Evolutionary conservation across 2,113 vertebrate genomes (phyloP).

Genomic region (Salvelinus alpinus): DNA sequence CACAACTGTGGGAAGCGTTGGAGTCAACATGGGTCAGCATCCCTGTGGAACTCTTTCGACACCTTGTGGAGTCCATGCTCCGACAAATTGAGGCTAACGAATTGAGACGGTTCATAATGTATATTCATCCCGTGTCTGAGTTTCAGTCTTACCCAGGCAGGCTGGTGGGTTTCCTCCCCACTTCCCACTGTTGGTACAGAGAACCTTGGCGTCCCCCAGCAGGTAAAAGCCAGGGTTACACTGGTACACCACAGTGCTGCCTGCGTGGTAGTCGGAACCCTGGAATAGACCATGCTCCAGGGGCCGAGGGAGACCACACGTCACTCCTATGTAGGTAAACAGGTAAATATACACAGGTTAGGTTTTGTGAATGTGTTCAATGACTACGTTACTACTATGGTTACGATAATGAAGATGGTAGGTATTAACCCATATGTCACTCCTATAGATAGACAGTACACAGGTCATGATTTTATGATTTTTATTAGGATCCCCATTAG

Average conservation of each 20-base stretch:
- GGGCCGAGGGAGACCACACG: slow-evolving; percentile 84
- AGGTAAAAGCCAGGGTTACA: slow-evolving; percentile 92
- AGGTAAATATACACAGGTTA: neutral
- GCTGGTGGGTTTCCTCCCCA: slow-evolving; percentile 88
- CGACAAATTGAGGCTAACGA: too few relatives aligned
- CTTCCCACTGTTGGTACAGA: slow-evolving; percentile 86
- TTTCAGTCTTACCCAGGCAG: slow-evolving; percentile 83
- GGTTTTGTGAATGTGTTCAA: too few relatives aligned
- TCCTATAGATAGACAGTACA: neutral
- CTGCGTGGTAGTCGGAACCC: slow-evolving; percentile 84
- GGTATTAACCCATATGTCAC: too few relatives aligned
- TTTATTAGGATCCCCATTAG: too few relatives aligned
- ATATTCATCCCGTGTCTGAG: neutral
- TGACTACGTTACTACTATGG: too few relatives aligned
- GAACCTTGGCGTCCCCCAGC: slow-evolving; percentile 87
- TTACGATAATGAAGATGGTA: too few relatives aligned
- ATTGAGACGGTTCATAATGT: neutral
- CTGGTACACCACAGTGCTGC: slow-evolving; percentile 86
- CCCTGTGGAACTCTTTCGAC: too few relatives aligned
- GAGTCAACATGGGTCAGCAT: too few relatives aligned
- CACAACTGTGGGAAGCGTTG: too few relatives aligned
- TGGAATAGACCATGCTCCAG: slow-evolving; percentile 88
- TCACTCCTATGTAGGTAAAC: slow-evolving; percentile 77
- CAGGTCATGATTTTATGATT: neutral
- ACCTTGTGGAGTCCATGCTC: too few relatives aligned